Evolutionary conservation across 92 coral and sea anemone species (phyloP).

Genomic region (Epizoanthus scotinus): DNA sequence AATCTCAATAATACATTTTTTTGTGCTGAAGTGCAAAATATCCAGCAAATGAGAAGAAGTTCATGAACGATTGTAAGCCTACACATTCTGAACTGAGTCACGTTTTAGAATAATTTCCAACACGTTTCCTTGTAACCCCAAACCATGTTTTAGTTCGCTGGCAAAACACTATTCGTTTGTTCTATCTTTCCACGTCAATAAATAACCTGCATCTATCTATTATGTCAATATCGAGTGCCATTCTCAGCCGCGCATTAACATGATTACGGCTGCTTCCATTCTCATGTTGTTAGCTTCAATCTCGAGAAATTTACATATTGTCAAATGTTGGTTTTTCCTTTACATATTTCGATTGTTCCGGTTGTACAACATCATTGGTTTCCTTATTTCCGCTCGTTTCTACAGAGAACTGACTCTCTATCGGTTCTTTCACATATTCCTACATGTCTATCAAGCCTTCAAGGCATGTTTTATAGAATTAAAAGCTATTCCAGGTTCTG

Average conservation of each 20-base stretch:
- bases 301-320: slow-evolving; percentile 30
- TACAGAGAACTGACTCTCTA: not conserved
- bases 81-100: not conserved
- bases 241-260: not conserved
- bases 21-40: too few species aligned
- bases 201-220: not conserved
- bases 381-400: not conserved
- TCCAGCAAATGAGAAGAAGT: too few species aligned
- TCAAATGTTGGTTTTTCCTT: slow-evolving; percentile 24
- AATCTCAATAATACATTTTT: too few species aligned
- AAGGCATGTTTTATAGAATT: not conserved
- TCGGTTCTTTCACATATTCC: not conserved
- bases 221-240: not conserved
- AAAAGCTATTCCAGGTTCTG: not conserved
- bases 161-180: too few species aligned
- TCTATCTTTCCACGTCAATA: not conserved
- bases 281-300: not conserved
- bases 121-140: not conserved
- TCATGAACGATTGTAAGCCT: too few species aligned
- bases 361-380: not conserved
- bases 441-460: not conserved
- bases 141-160: not conserved
- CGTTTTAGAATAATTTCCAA: not conserved
- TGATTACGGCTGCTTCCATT: not conserved
- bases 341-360: slow-evolving; percentile 34